Conservation (phyloP, 2,888 invertebrate genomes). For the Charanyca ferruginea region DNA sequence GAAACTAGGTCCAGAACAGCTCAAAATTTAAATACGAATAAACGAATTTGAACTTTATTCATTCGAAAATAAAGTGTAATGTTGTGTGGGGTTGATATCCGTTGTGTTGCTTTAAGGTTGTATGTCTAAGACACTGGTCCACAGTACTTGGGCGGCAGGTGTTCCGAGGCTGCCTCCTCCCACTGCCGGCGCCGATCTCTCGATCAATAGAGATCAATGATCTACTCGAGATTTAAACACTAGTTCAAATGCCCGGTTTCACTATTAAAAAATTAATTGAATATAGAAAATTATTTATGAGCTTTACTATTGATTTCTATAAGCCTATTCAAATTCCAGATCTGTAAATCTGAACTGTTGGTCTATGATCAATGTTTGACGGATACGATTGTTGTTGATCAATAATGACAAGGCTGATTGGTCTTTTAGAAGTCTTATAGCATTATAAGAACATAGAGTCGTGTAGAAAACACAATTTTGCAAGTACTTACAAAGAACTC, state of each 20-base stretch:
- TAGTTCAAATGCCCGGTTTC: slow-evolving; percentile 67
- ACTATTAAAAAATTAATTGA: slow-evolving; percentile 43
- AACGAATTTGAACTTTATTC: slow-evolving; percentile 69
- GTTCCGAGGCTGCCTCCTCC: slow-evolving; percentile 88
- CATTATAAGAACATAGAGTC: neutral
- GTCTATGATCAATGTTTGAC: slow-evolving; percentile 10
- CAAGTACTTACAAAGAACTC: too few species aligned
- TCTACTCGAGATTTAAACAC: slow-evolving; percentile 88
- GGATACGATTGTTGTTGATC: slow-evolving; percentile 10
- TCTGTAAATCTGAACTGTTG: slow-evolving; percentile 31
- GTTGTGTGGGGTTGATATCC: slow-evolving; percentile 60
- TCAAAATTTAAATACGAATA: slow-evolving; percentile 18
- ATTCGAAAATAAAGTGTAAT: slow-evolving; percentile 68
- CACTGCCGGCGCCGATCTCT: slow-evolving; percentile 85
- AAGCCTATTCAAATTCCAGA: slow-evolving; percentile 38
- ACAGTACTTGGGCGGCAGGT: slow-evolving; percentile 90
- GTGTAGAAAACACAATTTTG: too few species aligned
- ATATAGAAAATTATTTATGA: slow-evolving; percentile 46
- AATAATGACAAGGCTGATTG: neutral
- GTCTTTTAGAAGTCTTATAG: neutral
- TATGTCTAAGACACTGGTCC: slow-evolving; percentile 78
- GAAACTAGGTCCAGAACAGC: slow-evolving; percentile 50
- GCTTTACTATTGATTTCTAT: slow-evolving; percentile 22
- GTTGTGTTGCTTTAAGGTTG: slow-evolving; percentile 66
- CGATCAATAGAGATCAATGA: slow-evolving; percentile 86